Evolutionary conservation across 2,113 vertebrate species (phyloP).

Genomic region (Mesoclemmys tuberculata): DNA sequence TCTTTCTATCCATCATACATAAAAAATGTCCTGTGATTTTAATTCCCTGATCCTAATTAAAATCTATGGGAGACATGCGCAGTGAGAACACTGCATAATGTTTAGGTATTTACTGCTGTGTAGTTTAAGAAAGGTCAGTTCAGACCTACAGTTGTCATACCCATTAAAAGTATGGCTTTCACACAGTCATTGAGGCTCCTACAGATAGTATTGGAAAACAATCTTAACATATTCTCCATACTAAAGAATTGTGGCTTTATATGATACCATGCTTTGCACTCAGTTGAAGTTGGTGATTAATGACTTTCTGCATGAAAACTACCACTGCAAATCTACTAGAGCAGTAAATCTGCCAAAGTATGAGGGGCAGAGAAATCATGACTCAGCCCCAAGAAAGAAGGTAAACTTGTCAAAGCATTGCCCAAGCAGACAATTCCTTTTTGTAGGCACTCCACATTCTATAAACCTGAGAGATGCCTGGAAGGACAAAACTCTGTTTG

Average conservation of each 20-base stretch:
- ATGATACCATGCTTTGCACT: not conserved
- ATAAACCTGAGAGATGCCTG: not conserved
- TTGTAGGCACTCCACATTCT: not conserved
- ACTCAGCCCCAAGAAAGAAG: not conserved
- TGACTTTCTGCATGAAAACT: not conserved
- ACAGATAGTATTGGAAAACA: conserved; percentile 3
- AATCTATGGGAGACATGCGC: rapidly evolving
- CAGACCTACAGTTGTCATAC: not conserved
- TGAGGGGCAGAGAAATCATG: not conserved
- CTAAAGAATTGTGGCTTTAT: not conserved
- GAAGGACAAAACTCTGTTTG: not conserved
- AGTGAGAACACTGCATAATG: not conserved
- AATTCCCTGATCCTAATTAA: not conserved
- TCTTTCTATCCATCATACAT: not conserved
- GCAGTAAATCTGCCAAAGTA: not conserved
- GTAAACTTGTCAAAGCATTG: not conserved
- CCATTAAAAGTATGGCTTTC: not conserved
- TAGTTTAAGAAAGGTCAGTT: not conserved
- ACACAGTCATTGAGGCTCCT: not conserved
- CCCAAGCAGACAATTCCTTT: not conserved
- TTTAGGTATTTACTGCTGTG: not conserved
- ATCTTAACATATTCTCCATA: not conserved
- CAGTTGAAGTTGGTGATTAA: not conserved
- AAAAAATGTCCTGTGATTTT: not conserved
- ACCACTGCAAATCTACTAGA: not conserved